Evolutionary conservation across 2,113 vertebrate genomes (phyloP).

Genomic region (Fregata magnificens): DNA sequence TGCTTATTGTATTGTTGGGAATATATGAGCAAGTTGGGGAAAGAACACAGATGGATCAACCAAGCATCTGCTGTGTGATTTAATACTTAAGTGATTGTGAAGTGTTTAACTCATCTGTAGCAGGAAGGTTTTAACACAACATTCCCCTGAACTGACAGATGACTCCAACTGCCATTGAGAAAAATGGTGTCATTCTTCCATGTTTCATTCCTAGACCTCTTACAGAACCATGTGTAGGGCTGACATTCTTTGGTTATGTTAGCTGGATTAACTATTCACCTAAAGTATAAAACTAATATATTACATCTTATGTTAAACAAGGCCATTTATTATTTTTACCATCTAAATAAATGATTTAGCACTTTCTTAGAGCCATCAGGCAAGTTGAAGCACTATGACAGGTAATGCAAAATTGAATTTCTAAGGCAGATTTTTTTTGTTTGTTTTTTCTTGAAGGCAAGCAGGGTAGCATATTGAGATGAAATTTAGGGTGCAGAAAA

Average conservation of each 20-base stretch:
- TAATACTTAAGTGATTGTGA: not conserved
- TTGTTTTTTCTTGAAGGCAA: not conserved
- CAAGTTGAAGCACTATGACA: not conserved
- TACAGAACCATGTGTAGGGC: not conserved
- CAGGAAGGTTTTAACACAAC: not conserved
- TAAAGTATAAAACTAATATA: not conserved
- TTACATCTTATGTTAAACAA: not conserved
- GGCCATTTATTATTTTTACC: not conserved
- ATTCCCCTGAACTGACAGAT: not conserved
- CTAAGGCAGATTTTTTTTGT: not conserved
- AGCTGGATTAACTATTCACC: not conserved
- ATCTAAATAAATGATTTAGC: not conserved
- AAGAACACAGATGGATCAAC: not conserved
- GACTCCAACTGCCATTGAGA: not conserved
- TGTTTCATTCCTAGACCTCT: not conserved
- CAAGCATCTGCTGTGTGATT: not conserved
- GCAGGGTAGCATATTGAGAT: not conserved
- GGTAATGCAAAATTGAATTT: not conserved
- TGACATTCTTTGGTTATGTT: not conserved
- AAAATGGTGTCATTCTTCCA: not conserved
- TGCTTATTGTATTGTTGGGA: not conserved
- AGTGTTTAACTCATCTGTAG: not conserved
- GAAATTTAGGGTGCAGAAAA: not conserved
- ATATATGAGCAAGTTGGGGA: not conserved
- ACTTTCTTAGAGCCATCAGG: not conserved